Conservation (phyloP, 2,888 invertebrate genomes). For the Neria commutata region DNA sequence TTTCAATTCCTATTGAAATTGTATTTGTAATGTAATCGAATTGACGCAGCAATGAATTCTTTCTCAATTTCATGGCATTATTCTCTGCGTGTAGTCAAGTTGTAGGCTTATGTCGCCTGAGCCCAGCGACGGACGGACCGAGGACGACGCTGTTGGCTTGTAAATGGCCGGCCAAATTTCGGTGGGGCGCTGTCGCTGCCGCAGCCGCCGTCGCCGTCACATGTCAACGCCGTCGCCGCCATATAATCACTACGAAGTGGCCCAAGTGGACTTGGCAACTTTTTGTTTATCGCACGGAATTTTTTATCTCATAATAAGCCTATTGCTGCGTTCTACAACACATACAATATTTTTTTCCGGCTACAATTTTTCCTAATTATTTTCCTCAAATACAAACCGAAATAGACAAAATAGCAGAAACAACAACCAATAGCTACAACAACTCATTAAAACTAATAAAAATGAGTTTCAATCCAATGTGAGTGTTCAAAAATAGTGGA, state of each 20-base stretch:
- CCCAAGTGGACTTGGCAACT: slow-evolving; percentile 15
- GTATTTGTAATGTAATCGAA: no score
- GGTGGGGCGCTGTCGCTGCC: slow-evolving; percentile 33
- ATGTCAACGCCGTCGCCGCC: background rate
- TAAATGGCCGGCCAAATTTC: no score
- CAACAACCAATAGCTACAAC: slow-evolving; percentile 7
- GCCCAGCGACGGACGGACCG: no score
- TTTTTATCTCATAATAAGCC: slow-evolving; percentile 59
- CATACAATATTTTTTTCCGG: slow-evolving; percentile 46
- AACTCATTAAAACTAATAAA: background rate
- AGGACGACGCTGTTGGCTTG: no score
- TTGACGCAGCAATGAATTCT: no score
- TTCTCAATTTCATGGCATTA: no score
- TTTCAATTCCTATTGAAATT: no score
- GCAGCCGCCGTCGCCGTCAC: slow-evolving; percentile 19
- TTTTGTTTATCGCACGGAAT: slow-evolving; percentile 49
- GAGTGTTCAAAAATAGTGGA: background rate
- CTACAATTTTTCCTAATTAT: slow-evolving; percentile 42
- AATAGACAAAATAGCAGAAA: slow-evolving; percentile 9
- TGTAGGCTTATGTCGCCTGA: no score
- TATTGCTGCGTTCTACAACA: slow-evolving; percentile 49
- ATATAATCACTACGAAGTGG: background rate
- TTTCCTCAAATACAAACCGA: slow-evolving; percentile 16
- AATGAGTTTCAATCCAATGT: no score
- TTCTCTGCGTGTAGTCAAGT: no score